Evolutionary conservation across 2,888 invertebrate species (phyloP), one percentile per base, ranked within the genome.

Genomic region (Aspidiotus destructor): DNA sequence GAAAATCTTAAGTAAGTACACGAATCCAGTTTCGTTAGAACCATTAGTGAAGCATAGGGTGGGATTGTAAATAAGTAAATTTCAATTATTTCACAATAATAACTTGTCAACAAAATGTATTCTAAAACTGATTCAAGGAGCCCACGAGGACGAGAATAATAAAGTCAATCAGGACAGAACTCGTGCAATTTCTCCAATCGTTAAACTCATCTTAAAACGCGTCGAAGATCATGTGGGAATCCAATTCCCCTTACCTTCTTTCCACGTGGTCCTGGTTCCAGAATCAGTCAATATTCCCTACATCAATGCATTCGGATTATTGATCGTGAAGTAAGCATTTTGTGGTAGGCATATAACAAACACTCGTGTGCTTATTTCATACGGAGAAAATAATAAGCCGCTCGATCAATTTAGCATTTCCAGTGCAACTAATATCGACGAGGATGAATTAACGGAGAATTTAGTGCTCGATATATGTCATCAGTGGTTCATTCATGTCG

Each of bases 401-500:
- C 28, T 28, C 28, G 28, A 28, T 28, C 1, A 48, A 48, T 48
- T 48, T 48, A 48, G 48, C 6, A n/a, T 48, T 48, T 48, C 48
- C 11, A 48, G 48, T 48, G 10, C 48, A 48, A n/a, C 10, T 48
- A n/a, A 48, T 28, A 40, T 28, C 58, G 13, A 58, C 58, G 8
- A 17, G 10, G 16, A 54, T 9, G 16, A 54, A 54, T 58, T 58
- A 58, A 58, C 40, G 58, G 28, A 48, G 6, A n/a, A 58, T 3
- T 58, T 58, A 40, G 28, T 40, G 13, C 28, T 65, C 0, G 64
- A 57, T 7, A 57, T 44, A 16, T 57, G 55, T 17, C 44, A 57
- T 17, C 67, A 67, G 44, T 67, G 60, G 58, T 67, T 67, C 17
- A 15, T 58, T 44, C 67, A 67, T 42, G 58, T 67, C 17, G 67